These are phyloP conservation scores for Neomorphus geoffroyi DNA, from an alignment of 2,797 vertebrate species.

Conservation along the genomic window DNA sequence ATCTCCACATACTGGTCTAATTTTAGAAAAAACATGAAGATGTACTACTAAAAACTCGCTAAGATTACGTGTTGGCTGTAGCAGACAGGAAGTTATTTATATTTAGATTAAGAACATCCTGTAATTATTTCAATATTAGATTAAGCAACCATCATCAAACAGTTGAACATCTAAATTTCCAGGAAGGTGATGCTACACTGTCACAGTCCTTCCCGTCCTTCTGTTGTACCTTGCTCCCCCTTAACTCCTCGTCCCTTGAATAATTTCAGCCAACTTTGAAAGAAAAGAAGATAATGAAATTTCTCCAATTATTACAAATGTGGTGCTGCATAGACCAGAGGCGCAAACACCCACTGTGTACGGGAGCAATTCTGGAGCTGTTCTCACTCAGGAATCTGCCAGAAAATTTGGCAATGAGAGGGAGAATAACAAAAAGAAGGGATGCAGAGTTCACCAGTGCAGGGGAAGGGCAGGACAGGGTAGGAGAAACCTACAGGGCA, in stretches of 20 bases:
- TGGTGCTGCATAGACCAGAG: background rate
- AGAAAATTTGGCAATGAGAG: background rate
- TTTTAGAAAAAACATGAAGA: background rate
- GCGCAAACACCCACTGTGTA: background rate
- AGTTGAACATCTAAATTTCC: background rate
- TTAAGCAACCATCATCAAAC: background rate
- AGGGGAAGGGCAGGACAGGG: background rate
- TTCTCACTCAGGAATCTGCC: background rate
- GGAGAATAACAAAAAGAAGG: background rate
- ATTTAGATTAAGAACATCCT: background rate
- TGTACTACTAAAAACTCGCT: background rate
- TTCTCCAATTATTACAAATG: background rate
- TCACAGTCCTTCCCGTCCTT: background rate
- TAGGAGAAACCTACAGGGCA: background rate
- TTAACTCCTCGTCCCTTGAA: background rate
- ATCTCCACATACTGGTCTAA: background rate
- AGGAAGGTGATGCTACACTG: background rate
- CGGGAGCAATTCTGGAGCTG: background rate
- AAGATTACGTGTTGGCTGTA: background rate
- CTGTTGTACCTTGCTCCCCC: too few relatives aligned
- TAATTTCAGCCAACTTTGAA: background rate
- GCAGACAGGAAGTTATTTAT: background rate
- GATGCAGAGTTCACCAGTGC: background rate
- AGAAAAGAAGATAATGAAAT: background rate
- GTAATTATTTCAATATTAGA: background rate